Evolutionary conservation across 2,888 invertebrate genomes (phyloP).

Genomic region (Mimas tiliae): DNA sequence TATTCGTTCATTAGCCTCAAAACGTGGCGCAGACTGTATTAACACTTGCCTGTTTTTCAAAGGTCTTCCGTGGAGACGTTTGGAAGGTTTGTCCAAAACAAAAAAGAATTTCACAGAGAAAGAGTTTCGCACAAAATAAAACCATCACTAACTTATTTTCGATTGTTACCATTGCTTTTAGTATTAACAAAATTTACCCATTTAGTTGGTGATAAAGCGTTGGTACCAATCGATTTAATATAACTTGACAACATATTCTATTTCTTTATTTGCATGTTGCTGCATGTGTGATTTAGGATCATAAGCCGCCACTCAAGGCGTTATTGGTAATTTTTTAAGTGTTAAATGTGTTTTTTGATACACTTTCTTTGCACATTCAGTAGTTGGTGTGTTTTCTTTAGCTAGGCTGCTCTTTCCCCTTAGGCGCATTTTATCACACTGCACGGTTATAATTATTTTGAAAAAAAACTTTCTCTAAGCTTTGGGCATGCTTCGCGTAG

Average conservation of each 20-base stretch:
- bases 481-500: slow-evolving; percentile 83
- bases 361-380: slow-evolving; percentile 83
- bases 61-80: slow-evolving; percentile 88
- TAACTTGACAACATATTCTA: slow-evolving; percentile 60
- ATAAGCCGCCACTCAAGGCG: slow-evolving; percentile 79
- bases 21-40: slow-evolving; percentile 74
- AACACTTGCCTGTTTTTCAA: slow-evolving; percentile 79
- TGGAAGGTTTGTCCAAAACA: slow-evolving; percentile 87
- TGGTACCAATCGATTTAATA: slow-evolving; percentile 66
- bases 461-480: slow-evolving; percentile 78
- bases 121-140: slow-evolving; percentile 72
- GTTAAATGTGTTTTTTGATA: slow-evolving; percentile 69
- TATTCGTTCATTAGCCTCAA: slow-evolving; percentile 66
- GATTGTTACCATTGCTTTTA: slow-evolving; percentile 67
- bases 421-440: slow-evolving; percentile 82
- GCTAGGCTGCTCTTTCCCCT: slow-evolving; percentile 83
- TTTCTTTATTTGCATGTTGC: slow-evolving; percentile 83
- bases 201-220: slow-evolving; percentile 42
- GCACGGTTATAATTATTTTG: slow-evolving; percentile 83
- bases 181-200: slow-evolving; percentile 35
- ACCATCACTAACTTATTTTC: slow-evolving; percentile 61
- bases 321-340: slow-evolving; percentile 79
- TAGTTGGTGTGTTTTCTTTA: slow-evolving; percentile 82
- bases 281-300: slow-evolving; percentile 82
- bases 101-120: slow-evolving; percentile 70